Base-by-base conservation (phyloP, 2,797 vertebrate genomes). In the Merluccius polli region DNA sequence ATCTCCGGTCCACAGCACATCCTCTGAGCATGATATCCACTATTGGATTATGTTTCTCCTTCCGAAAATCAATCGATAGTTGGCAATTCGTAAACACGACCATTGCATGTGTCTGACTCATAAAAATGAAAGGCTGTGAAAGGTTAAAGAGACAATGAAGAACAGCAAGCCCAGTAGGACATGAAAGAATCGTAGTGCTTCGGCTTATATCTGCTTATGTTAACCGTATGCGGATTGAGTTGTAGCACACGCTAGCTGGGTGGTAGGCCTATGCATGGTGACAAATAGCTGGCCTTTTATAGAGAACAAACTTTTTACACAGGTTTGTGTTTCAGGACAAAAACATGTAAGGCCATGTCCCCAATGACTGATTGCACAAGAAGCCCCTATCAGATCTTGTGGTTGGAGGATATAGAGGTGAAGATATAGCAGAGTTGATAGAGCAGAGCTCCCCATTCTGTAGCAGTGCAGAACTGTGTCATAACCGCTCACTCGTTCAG, bases 1-100 rank as follows among this genome's bases (percentile, higher is more conserved):
- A 75, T 78, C 27, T 82, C 36, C 15, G 77, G 70, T 24, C n/a
- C 75, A 72, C 35, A 7, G 30, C 67, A 15, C 78, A 70, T 80
- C 65, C 29, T 68, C 27, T 16, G 29, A 16, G 77, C 71, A 67
- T 44, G 77, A 83, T 80, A 77, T 78, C 72, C 85, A 85, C 80
- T 85, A 87, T 85, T 71, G 83, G 79, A 84, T 77, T 78, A 70
- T 78, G 71, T 88, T 83, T 85, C 80, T 77, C 24, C 59, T 81
- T 81, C 18, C 33, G 44, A 6, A 48, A 48, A 48, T 48, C 0
- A n/a, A 89, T 92, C 89, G 68, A 89, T 90, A 83, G 59, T 74
- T 85, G 80, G 76, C 79, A 74, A 75, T 63, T 85, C 74, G 79
- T 41, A 35, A n/a, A 71, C 63, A 68, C 70, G 27, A 69, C 74